Evolutionary conservation across 2,113 vertebrate species (phyloP), one percentile per base, ranked within the genome.

Genomic region (Perccottus glenii): DNA sequence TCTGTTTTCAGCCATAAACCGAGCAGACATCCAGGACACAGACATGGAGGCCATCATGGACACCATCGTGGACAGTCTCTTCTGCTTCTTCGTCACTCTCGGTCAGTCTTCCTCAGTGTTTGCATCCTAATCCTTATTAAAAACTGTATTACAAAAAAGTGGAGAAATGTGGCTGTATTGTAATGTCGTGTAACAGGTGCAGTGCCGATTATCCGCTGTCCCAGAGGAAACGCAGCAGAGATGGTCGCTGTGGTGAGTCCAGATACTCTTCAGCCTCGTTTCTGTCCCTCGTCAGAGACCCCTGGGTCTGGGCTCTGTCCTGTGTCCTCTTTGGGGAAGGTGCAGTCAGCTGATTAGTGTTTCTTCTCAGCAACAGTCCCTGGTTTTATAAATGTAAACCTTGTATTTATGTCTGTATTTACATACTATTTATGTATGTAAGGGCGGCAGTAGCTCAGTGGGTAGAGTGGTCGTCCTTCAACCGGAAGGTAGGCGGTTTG

Each of bases 1-100:
- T 51, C 5, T 40, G 0, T 65, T 59, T 45, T 51, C 77, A 94
- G 98, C 96, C 73, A 97, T 99, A 82, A 99, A 99, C 85, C 92
- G 94, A 85, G 92, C 96, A 67, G 96, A 99, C 87, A 94, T 98
- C 83, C 94, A 94, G 70, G 98, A 99, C 89, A 98, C 96, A 0
- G 97, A 99, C 84, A 96, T 99, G 96, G 98, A 98, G 84, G 92
- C 93, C 48, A 95, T 99, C 86, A 99, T 99, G 97, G 97, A 99
- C 90, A 97, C 96, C 49, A 95, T 99, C 74, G 98, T 99, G 81
- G 98, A 99, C 86, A 97, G 96, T 65, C 95, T 99, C 53, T 99
- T 99, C 91, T 99, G 98, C 78, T 99, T 98, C 90, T 99, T 99
- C 86, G 98, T 99, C 86, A 99, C 98, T 52, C 90, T 99, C 33